A percentile compares a stretch with the other conserved stretches of the same genome.
phyloP scores from a whole-genome alignment of 2,888 invertebrate species.

The Orchesellides sinensis region DNA sequence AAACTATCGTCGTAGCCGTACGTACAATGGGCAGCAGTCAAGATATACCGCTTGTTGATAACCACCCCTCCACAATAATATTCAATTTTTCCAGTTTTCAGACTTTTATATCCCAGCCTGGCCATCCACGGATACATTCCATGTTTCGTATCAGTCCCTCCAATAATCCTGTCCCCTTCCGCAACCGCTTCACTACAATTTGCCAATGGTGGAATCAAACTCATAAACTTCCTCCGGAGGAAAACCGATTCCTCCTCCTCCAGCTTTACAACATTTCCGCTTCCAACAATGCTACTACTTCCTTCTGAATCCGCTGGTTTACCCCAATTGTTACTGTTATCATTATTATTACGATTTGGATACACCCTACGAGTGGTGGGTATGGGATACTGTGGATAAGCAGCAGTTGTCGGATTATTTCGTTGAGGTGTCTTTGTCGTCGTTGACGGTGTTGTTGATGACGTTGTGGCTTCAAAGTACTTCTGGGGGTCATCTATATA shows the following conservation, averaged over 20 bases:
- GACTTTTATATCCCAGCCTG: slow-evolving; percentile 61
- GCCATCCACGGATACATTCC: slow-evolving; percentile 63
- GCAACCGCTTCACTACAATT: slow-evolving; percentile 48
- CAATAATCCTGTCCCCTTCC: slow-evolving; percentile 54
- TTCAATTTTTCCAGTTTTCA: slow-evolving; percentile 45
- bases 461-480: neutral
- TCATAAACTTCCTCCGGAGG: slow-evolving; percentile 19
- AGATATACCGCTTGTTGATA: slow-evolving; percentile 60
- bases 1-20: slow-evolving; percentile 52
- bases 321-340: too few species aligned
- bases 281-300: too few species aligned
- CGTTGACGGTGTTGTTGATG: neutral
- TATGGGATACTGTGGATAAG: neutral
- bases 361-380: neutral
- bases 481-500: neutral
- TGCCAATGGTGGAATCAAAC: slow-evolving; percentile 54
- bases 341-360: neutral
- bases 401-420: neutral
- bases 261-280: too few species aligned
- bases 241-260: neutral
- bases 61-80: slow-evolving; percentile 69
- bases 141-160: slow-evolving; percentile 52
- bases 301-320: too few species aligned
- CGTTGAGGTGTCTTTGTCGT: neutral
- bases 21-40: slow-evolving; percentile 67